A percentile compares a stretch with the other conserved stretches of the same genome.
These are phyloP conservation scores for Xestia ashworthii DNA, from an alignment of 2,888 invertebrate species.

Conservation along the genomic window DNA sequence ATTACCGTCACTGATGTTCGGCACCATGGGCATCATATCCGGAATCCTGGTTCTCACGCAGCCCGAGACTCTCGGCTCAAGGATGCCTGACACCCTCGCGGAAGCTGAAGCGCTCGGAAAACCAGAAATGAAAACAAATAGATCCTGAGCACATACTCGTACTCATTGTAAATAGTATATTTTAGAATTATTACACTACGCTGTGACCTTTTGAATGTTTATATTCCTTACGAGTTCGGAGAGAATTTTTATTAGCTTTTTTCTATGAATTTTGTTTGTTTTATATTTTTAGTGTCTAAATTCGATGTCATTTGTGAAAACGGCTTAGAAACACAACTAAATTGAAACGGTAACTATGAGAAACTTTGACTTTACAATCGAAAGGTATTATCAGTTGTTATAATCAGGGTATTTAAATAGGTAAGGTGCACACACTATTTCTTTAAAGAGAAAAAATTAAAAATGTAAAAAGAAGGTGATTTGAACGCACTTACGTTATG, in stretches of 20 bases:
- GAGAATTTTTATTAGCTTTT: not conserved
- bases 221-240: not conserved
- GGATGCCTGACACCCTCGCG: slow-evolving; percentile 91
- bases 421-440: not conserved
- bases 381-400: not conserved
- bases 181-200: not conserved
- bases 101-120: slow-evolving; percentile 88
- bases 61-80: slow-evolving; percentile 91
- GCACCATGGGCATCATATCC: slow-evolving; percentile 87
- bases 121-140: slow-evolving; percentile 63
- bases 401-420: not conserved
- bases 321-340: not conserved
- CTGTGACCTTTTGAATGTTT: not conserved
- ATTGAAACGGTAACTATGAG: not conserved
- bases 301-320: not conserved
- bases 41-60: slow-evolving; percentile 91
- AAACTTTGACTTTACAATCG: not conserved
- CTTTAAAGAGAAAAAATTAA: not conserved
- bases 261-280: not conserved
- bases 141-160: slow-evolving; percentile 19
- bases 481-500: not conserved
- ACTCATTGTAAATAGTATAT: slow-evolving; percentile 27
- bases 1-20: slow-evolving; percentile 90
- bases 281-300: not conserved
- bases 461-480: not conserved